phyloP scores from a whole-genome alignment of 2,888 invertebrate genomes.

The Metallyticus violacea region DNA sequence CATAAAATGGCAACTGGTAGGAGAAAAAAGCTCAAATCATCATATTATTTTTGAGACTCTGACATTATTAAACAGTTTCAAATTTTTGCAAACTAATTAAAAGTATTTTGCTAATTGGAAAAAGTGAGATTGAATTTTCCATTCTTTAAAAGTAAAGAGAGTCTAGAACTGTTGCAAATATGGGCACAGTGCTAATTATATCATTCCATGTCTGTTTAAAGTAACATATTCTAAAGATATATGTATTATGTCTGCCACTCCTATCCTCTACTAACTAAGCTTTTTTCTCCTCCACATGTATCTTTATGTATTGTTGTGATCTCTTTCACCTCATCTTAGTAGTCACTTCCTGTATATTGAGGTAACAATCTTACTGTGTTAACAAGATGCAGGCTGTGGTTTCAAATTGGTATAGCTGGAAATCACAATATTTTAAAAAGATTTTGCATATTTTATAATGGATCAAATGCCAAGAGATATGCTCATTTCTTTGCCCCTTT shows the following conservation, averaged over 20 bases:
- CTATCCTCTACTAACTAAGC: neutral
- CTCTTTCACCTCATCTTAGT: neutral
- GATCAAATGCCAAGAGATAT: neutral
- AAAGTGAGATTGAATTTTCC: too few relatives aligned
- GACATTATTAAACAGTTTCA: neutral
- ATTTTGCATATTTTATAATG: neutral
- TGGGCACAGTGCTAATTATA: neutral
- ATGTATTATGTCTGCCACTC: neutral
- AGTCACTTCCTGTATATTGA: neutral
- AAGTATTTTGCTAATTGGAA: neutral
- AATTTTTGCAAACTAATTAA: neutral
- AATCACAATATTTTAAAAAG: neutral
- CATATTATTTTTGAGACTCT: neutral
- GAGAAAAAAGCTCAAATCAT: neutral
- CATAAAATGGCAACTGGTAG: neutral
- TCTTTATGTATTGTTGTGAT: conserved; percentile 9
- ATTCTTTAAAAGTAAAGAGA: too few relatives aligned
- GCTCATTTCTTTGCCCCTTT: neutral
- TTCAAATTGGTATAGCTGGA: neutral
- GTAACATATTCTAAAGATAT: too few relatives aligned
- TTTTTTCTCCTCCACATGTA: conserved; percentile 7
- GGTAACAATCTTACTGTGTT: neutral
- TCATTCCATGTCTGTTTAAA: neutral
- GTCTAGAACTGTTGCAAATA: too few relatives aligned
- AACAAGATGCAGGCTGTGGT: neutral